Percentiles rank a stretch among this genome's conserved stretches.
Evolutionary conservation across 2,888 invertebrate species (phyloP).

Genomic region (Zaprionus obscuricornis): DNA sequence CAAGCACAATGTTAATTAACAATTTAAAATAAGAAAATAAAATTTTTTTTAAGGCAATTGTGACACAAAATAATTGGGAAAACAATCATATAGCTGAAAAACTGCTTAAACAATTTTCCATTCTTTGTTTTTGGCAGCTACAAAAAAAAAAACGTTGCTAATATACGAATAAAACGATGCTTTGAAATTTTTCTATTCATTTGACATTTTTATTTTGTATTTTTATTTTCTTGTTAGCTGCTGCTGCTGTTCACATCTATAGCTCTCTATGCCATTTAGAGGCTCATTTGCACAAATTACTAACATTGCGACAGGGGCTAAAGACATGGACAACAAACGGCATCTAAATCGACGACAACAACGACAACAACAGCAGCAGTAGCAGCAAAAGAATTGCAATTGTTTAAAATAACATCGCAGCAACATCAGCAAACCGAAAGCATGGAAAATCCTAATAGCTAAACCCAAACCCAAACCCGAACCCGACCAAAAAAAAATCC

Average conservation of each 20-base stretch:
- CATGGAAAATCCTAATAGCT: conserved; percentile 8
- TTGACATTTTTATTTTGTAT: conserved; percentile 20
- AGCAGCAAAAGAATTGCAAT: conserved; percentile 60
- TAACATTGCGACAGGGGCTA: conserved; percentile 64
- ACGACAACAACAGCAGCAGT: conserved; percentile 13
- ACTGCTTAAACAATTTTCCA: conserved; percentile 60
- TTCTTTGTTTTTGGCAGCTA: conserved; percentile 48
- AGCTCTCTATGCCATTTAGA: conserved; percentile 63
- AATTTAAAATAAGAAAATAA: conserved; percentile 3
- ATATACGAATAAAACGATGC: too few relatives aligned
- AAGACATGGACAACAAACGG: conserved; percentile 29
- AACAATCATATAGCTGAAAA: conserved; percentile 35
- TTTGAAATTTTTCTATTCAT: conserved; percentile 55
- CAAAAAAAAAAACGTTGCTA: too few relatives aligned
- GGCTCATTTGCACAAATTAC: conserved; percentile 81
- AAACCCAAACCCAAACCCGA: conserved; percentile 13
- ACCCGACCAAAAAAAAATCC: conserved; percentile 30
- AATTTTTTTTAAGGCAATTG: too few relatives aligned
- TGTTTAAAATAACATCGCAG: conserved; percentile 48
- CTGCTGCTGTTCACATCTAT: conserved; percentile 33
- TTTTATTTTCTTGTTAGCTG: conserved; percentile 15
- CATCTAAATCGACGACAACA: conserved; percentile 23
- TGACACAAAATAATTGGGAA: conserved; percentile 8
- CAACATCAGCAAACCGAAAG: conserved; percentile 31
- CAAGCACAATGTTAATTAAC: background rate